Base-by-base conservation (phyloP, 2,797 vertebrate genomes). In the Pygocentrus nattereri region DNA sequence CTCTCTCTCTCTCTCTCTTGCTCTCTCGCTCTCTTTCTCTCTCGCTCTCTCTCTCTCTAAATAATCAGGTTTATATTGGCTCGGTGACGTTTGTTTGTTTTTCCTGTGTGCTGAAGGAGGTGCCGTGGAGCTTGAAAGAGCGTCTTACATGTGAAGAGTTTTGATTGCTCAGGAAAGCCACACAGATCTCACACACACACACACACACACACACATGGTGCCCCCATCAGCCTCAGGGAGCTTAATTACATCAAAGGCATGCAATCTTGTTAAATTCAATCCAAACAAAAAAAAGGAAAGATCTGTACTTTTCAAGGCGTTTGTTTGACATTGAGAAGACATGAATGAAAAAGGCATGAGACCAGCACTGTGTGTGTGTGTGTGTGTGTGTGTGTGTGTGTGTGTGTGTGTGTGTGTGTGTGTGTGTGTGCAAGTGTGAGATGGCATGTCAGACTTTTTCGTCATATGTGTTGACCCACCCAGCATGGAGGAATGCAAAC, bases 171-270 rank as follows among this genome's bases (percentile, higher is more conserved):
- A 81, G 74, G 84, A 78, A 93, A 34, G 31, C 16, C 74, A 89
- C 88, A 90, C 64, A 87, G 85, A 84, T 38, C 38, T 16, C 59
- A 16, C 70, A 41, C 52, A 59, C 47, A 93, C 74, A 89, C 95
- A 95, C 96, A 92, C 90, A 95, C 92, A 47, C 93, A 58, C 56
- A 58, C 54, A 93, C 74, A 89, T 88, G 92, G 95, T 94, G 92
- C 90, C 92, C 91, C 94, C 93, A 93, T 91, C 91, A 93, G 93
- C 92, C 93, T 94, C 94, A 92, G 90, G 90, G 95, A 96, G 95
- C 91, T 95, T 97, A 97, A 97, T 97, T 97, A 95, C 94, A 95
- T 96, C 95, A 96, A 95, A 96, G 94, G 93, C 87, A 94, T 90
- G 90, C 93, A 94, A 93, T 93, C 94, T 95, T 95, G 94, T 96